phyloP scores from a whole-genome alignment of 2,888 invertebrate species.

The Patella ulyssiponensis region DNA sequence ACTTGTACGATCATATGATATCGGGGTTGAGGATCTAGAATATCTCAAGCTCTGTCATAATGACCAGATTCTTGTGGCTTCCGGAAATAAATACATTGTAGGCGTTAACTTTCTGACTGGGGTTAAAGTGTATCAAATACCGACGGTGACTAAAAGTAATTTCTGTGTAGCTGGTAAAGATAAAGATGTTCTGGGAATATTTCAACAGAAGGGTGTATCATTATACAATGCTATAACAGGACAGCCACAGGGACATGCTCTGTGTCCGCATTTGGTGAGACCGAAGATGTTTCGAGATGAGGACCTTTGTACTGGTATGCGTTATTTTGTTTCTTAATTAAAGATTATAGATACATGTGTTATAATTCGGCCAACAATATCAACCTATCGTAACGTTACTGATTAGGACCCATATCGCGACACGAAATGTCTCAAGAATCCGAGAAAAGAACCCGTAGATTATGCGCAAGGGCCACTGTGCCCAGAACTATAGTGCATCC shows the following conservation, averaged over 20 bases:
- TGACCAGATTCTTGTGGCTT: slow-evolving; percentile 15
- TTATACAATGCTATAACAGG: slow-evolving; percentile 21
- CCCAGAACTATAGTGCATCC: too few relatives aligned
- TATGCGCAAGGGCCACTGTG: too few relatives aligned
- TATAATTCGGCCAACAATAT: too few relatives aligned
- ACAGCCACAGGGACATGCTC: background rate
- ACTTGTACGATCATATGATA: slow-evolving; percentile 39
- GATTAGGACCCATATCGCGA: too few relatives aligned
- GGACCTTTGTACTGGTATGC: too few relatives aligned
- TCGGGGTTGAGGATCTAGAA: slow-evolving; percentile 39
- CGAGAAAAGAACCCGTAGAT: too few relatives aligned
- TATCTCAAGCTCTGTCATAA: slow-evolving; percentile 6
- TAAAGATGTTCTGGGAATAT: background rate
- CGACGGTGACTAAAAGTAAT: background rate
- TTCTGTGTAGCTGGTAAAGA: slow-evolving; percentile 22
- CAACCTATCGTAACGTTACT: too few relatives aligned
- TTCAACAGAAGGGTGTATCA: background rate
- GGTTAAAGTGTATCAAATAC: slow-evolving; percentile 11
- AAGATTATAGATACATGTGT: too few relatives aligned
- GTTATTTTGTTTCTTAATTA: too few relatives aligned
- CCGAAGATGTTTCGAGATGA: too few relatives aligned
- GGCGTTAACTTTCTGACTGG: slow-evolving; percentile 15
- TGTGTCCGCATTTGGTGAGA: background rate
- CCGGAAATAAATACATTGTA: slow-evolving; percentile 1
- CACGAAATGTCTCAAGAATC: too few relatives aligned